Percentiles rank a stretch among this genome's conserved stretches.
Evolutionary conservation across 92 coral and sea anemone genomes (phyloP).

Genomic region (Umimayanthus chanpuru): DNA sequence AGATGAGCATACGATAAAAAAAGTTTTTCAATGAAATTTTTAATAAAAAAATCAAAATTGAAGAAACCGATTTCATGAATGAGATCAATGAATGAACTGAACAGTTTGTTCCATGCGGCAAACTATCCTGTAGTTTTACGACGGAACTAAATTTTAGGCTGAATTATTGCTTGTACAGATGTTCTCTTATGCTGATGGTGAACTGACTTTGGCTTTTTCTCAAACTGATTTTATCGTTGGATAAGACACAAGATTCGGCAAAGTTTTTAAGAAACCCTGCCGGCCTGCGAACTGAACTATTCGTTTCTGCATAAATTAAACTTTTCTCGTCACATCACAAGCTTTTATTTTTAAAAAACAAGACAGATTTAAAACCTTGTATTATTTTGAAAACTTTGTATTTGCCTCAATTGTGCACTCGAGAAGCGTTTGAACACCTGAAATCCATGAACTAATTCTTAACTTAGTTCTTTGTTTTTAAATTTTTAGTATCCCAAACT

Average conservation of each 20-base stretch:
- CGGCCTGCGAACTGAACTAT: slow-evolving; percentile 1
- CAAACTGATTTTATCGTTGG: slow-evolving; percentile 16
- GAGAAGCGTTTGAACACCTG: slow-evolving; percentile 12
- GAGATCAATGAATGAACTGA: slow-evolving; percentile 8
- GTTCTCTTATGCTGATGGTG: slow-evolving; percentile 6
- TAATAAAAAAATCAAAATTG: background rate
- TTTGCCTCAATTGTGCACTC: slow-evolving; percentile 11
- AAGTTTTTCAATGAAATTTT: slow-evolving; percentile 10
- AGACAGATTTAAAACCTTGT: slow-evolving; percentile 5
- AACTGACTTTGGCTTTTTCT: slow-evolving; percentile 23
- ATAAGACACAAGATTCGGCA: slow-evolving; percentile 19
- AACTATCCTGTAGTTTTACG: too few relatives aligned
- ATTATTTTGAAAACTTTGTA: slow-evolving; percentile 4
- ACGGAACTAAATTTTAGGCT: background rate
- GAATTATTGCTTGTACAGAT: background rate
- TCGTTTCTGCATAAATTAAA: slow-evolving; percentile 7
- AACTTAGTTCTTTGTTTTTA: background rate
- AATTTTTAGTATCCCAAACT: slow-evolving; percentile 4
- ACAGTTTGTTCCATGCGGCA: too few relatives aligned
- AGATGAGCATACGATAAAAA: background rate
- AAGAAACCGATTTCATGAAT: slow-evolving; percentile 5
- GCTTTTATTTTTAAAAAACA: slow-evolving; percentile 5
- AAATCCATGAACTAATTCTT: background rate
- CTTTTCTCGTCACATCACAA: slow-evolving; percentile 2
- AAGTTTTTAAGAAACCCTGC: background rate